Percentiles rank a stretch among this genome's conserved stretches.
Conservation (phyloP, 2,888 invertebrate species). For the Dendrolimus houi region DNA sequence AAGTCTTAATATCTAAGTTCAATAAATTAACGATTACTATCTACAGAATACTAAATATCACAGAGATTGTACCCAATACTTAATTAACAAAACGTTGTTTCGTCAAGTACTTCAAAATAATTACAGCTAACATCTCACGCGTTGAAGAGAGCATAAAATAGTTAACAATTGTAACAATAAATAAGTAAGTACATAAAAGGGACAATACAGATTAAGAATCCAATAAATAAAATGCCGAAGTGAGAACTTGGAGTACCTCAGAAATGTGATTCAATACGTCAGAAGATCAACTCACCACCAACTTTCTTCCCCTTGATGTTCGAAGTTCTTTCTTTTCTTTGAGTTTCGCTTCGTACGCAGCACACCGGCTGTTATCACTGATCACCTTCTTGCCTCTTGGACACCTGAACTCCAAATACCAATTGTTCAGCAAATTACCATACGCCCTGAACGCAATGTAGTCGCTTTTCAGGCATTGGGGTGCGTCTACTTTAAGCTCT, state of each 20-base stretch:
- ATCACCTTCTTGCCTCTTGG: constrained; percentile 43
- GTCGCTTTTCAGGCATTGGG: constrained; percentile 76
- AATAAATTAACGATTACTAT: constrained; percentile 68
- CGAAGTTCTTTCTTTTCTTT: constrained; percentile 37
- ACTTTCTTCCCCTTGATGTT: constrained; percentile 14
- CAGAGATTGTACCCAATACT: constrained; percentile 75
- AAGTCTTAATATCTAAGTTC: constrained; percentile 52
- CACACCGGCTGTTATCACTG: constrained; percentile 31
- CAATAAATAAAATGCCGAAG: constrained; percentile 23
- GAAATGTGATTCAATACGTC: constrained; percentile 3
- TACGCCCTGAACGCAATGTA: constrained; percentile 78
- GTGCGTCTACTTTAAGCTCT: constrained; percentile 61
- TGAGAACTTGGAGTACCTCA: not conserved
- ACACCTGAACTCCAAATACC: constrained; percentile 69
- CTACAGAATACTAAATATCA: constrained; percentile 75
- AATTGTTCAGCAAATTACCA: constrained; percentile 75
- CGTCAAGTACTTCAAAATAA: constrained; percentile 55
- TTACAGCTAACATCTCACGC: constrained; percentile 29
- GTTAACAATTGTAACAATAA: constrained; percentile 22
- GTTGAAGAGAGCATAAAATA: constrained; percentile 33
- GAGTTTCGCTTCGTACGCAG: constrained; percentile 38
- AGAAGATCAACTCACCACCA: constrained; percentile 16
- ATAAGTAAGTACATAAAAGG: constrained; percentile 39
- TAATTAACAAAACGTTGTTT: constrained; percentile 64
- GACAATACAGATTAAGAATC: constrained; percentile 26